Base-by-base conservation (phyloP, 2,113 vertebrate species). In the Chloroceryle aenea region DNA sequence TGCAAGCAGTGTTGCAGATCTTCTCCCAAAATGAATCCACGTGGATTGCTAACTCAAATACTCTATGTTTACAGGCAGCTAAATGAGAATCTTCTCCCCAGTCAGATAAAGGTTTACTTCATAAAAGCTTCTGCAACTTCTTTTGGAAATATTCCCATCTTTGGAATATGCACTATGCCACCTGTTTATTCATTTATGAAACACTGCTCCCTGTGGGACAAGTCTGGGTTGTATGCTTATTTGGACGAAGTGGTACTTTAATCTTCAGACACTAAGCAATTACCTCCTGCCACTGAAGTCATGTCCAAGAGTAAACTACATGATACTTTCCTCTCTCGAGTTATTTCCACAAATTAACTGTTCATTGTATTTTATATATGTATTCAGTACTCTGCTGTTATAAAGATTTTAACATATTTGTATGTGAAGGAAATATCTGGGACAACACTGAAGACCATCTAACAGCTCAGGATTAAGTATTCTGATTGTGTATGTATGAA, bases 101-200 rank as follows among this genome's bases (percentile, higher is more conserved):
- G 4, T 89, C 87, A 94, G 95, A 93, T 96, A 93, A 95, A 91
- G 90, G 94, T 89, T 91, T 87, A 76, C 62, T 94, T 81, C 74
- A 91, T 91, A 79, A 94, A 91, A 82, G 56, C 90, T 91, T 91
- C 66, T 90, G 85, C 75, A 95, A 55, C 66, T 93, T 87, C 78
- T 93, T 93, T 85, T 95, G 95, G 96, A 97, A 93, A 53, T 91
- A 79, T 13, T 95, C 95, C 92, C 90, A 80, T 94, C 87, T 85
- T 96, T 87, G 67, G 90, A 95, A 67, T 91, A 85, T 91, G 74
- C 2, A 0, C 87, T 90, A 6, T 91, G 90, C 87, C 94, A 96
- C 96, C 92, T 97, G 87, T 87, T 95, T 87, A 94, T 91, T 78
- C 93, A 76, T 96, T 95, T 93, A 93, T 94, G 94, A 95, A 95